Percentiles rank a stretch among this genome's conserved stretches.
These are phyloP conservation scores for Antennarius maculatus DNA, from an alignment of 2,797 vertebrate genomes.

Conservation along the genomic window DNA sequence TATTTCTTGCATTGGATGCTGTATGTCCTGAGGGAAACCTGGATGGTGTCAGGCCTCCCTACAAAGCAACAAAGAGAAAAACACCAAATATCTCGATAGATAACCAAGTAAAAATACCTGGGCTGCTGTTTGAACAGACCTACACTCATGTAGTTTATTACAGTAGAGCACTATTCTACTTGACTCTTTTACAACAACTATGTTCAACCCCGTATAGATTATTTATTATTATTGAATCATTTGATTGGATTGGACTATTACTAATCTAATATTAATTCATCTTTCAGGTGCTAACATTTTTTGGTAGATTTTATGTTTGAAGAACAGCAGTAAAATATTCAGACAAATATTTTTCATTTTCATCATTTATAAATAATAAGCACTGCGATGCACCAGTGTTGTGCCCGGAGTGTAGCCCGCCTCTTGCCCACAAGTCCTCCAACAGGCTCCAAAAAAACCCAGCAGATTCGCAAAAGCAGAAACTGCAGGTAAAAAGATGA, in stretches of 20 bases:
- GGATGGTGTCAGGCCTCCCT: not conserved
- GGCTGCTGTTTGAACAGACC: constrained; percentile 9
- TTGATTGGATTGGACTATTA: not conserved
- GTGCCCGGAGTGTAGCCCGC: no score
- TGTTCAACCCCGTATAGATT: constrained; percentile 3
- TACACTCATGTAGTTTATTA: constrained; percentile 3
- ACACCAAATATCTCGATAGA: constrained; percentile 21
- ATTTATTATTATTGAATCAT: constrained; percentile 15
- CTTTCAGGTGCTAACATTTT: no score
- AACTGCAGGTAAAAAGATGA: no score
- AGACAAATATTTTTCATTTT: not conserved
- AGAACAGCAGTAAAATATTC: not conserved
- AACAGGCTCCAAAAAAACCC: no score
- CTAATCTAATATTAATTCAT: no score
- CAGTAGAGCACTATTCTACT: constrained; percentile 2
- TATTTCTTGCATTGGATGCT: not conserved
- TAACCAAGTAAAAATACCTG: constrained; percentile 28
- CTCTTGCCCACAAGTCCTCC: no score
- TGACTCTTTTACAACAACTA: constrained; percentile 5
- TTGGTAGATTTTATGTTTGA: not conserved
- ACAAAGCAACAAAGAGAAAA: constrained; percentile 17
- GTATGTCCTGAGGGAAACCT: constrained; percentile 10
- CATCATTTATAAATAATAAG: not conserved
- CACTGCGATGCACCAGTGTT: no score
- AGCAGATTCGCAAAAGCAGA: no score